phyloP scores from a whole-genome alignment of 2,113 vertebrate genomes.

The Petroica traversi region DNA sequence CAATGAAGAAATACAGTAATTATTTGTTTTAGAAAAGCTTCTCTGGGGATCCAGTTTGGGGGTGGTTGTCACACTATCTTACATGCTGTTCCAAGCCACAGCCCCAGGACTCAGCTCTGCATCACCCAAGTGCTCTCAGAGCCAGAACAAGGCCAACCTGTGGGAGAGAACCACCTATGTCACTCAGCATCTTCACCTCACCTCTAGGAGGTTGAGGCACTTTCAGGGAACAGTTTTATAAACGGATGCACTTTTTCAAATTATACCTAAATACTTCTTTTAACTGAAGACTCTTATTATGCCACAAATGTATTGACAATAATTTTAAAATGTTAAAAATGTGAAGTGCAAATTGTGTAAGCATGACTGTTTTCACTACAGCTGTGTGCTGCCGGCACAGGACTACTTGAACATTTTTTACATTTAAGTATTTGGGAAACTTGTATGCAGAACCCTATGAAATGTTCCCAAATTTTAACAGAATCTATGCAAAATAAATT shows the following conservation, averaged over 20 bases:
- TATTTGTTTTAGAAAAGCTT: background rate
- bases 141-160: background rate
- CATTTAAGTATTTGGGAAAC: background rate
- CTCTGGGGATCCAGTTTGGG: background rate
- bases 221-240: background rate
- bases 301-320: background rate
- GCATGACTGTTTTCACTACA: background rate
- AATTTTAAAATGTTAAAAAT: background rate
- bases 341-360: background rate
- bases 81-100: background rate
- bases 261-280: background rate
- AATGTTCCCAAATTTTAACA: background rate
- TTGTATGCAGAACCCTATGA: background rate
- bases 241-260: background rate
- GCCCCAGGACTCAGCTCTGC: background rate
- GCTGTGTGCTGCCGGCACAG: background rate
- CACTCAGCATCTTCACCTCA: background rate
- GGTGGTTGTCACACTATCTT: background rate
- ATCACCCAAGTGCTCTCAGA: background rate
- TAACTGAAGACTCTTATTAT: background rate
- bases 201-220: background rate
- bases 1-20: background rate
- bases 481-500: conserved; percentile 19
- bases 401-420: accelerated
- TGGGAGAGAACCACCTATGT: accelerated